These are phyloP conservation scores for Thunnus albacares DNA, from an alignment of 2,797 vertebrate genomes.

Conservation along the genomic window DNA sequence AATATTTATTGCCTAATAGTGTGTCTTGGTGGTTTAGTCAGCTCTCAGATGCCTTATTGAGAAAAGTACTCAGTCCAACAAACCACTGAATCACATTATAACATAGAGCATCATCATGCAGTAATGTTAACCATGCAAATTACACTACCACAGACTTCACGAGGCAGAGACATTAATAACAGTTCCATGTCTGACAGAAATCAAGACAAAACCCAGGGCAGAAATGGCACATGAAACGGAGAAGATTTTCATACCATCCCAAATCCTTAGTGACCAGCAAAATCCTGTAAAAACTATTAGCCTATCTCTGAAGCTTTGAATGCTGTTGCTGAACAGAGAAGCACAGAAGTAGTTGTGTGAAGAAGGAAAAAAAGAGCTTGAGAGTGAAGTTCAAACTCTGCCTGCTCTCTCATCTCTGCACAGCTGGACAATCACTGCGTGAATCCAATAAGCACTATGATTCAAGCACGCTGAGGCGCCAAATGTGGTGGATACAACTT, in stretches of 20 bases:
- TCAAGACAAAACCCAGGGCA: slow-evolving; percentile 10
- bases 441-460: neutral
- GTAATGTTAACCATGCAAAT: slow-evolving; percentile 32
- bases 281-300: slow-evolving; percentile 1
- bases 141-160: slow-evolving; percentile 5
- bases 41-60: slow-evolving; percentile 9
- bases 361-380: no score
- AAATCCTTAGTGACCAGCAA: neutral
- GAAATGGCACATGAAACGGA: neutral
- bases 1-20: neutral
- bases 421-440: no score
- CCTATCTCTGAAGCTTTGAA: neutral
- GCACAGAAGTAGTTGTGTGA: neutral
- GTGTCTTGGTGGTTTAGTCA: neutral
- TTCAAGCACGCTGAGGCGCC: neutral
- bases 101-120: slow-evolving; percentile 14
- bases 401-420: no score
- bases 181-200: slow-evolving; percentile 19
- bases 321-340: neutral
- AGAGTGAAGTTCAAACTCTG: no score
- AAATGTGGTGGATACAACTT: neutral
- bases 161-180: slow-evolving; percentile 28
- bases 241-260: neutral
- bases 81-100: slow-evolving; percentile 13
- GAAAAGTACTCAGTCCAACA: neutral